These are phyloP conservation scores for Sebastes oblongus DNA, from an alignment of 2,797 vertebrate genomes.

Conservation along the genomic window DNA sequence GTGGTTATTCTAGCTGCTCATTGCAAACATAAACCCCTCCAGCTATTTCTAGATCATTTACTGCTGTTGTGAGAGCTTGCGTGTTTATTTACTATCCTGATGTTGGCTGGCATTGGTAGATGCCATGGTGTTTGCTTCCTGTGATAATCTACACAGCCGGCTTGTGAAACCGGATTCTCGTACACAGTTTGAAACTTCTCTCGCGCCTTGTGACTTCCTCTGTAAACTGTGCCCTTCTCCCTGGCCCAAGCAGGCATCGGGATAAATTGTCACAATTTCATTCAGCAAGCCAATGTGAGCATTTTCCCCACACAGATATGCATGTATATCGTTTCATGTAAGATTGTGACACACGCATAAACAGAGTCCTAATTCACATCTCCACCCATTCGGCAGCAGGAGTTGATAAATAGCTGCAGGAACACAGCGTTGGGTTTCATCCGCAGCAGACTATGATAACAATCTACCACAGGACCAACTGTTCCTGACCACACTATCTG, in stretches of 20 bases:
- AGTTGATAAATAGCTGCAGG: slow-evolving; percentile 62
- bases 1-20: slow-evolving; percentile 21
- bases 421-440: slow-evolving; percentile 69
- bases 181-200: slow-evolving; percentile 50
- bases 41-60: slow-evolving; percentile 66
- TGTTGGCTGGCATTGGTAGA: slow-evolving; percentile 61
- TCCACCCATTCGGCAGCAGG: slow-evolving; percentile 30
- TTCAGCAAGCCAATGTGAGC: neutral
- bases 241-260: neutral
- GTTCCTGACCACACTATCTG: slow-evolving; percentile 58
- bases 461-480: slow-evolving; percentile 70
- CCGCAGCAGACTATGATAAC: slow-evolving; percentile 61
- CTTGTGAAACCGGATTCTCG: slow-evolving; percentile 68
- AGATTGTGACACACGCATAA: neutral
- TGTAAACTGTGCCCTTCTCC: slow-evolving; percentile 42
- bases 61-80: slow-evolving; percentile 61
- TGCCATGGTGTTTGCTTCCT: slow-evolving; percentile 75
- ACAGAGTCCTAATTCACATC: slow-evolving; percentile 6
- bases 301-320: neutral
- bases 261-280: neutral
- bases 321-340: neutral
- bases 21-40: slow-evolving; percentile 42
- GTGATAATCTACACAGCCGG: slow-evolving; percentile 75
- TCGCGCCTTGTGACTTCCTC: slow-evolving; percentile 50
- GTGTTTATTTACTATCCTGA: slow-evolving; percentile 73